phyloP scores from a whole-genome alignment of 2,888 invertebrate genomes.

The Lycia hirtaria region DNA sequence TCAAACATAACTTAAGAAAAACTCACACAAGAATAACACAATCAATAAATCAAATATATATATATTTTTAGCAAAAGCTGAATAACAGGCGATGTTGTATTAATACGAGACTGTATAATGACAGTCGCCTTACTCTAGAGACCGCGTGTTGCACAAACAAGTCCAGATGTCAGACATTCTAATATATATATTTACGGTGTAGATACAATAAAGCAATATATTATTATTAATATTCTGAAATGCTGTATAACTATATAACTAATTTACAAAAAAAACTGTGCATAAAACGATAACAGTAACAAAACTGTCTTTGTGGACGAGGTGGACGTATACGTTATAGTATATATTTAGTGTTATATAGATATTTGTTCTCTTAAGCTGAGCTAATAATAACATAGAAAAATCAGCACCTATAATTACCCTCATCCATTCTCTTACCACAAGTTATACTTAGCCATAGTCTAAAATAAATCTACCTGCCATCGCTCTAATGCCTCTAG shows the following conservation, averaged over 20 bases:
- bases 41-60: too few species aligned
- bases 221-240: too few species aligned
- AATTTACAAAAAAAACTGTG: conserved; percentile 37
- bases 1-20: conserved; percentile 39
- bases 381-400: conserved; percentile 35
- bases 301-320: conserved; percentile 33
- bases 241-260: neutral
- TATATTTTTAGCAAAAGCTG: neutral
- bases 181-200: too few species aligned
- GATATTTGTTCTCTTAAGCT: conserved; percentile 43
- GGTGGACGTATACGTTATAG: conserved; percentile 36
- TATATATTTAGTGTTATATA: conserved; percentile 32
- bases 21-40: conserved; percentile 15
- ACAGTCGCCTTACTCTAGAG: conserved; percentile 27
- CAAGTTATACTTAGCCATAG: neutral
- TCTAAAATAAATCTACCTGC: neutral
- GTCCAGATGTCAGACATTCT: too few species aligned
- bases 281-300: conserved; percentile 34
- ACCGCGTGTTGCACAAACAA: conserved; percentile 6
- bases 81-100: neutral
- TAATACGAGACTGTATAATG: neutral
- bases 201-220: too few species aligned
- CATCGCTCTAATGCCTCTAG: neutral
- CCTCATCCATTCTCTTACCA: conserved; percentile 46
- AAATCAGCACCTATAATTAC: conserved; percentile 53